Evolutionary conservation across 1,140 invertebrate species (phyloP), one percentile per base, ranked within the genome.

Genomic region (Neomicropteryx cornuta): DNA sequence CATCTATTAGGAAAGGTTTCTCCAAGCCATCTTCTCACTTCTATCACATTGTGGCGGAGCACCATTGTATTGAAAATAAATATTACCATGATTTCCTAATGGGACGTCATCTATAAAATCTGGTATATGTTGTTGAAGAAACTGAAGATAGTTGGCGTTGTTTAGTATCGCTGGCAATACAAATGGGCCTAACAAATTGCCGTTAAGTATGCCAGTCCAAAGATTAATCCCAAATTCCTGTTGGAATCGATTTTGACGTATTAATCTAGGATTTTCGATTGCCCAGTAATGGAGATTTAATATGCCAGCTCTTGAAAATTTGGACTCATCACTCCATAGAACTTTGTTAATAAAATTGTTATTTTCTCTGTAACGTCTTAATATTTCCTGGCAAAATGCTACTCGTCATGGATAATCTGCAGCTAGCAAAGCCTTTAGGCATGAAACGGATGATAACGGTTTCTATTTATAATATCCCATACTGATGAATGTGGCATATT

Each of bases 241-340:
- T 44, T 67, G 57, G 21, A 51, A 49, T 38, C 45, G 20, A 28
- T 45, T 43, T 44, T 55, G 34, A 34, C 47, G 13, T 17, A 56
- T 52, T 32, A 44, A 49, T 46, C 56, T 43, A 29, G 56, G 55
- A 50, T 66, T 68, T 47, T 56, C 52, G 18, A 45, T 42, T 16
- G 52, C 46, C 53, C 57, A 66, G 19, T 46, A 36, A 36, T 67
- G 56, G 30, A 51, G 39, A 40, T 66, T 66, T 33, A 62, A 59
- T 10, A 54, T 41, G 5, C 53, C 53, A 33, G 48, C 44, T 43
- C 49, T 51, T 45, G 44, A 50, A 48, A 56, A 63, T n/a, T 35
- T 50, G 5, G 51, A 48, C 33, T 62, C 55, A 47, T 62, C 56
- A 11, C 48, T 48, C 45, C 53, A 60, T 19, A 63, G 45, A 37